Evolutionary conservation across 2,113 vertebrate genomes (phyloP), one percentile per base, ranked within the genome.

Genomic region (Eretmochelys imbricata): DNA sequence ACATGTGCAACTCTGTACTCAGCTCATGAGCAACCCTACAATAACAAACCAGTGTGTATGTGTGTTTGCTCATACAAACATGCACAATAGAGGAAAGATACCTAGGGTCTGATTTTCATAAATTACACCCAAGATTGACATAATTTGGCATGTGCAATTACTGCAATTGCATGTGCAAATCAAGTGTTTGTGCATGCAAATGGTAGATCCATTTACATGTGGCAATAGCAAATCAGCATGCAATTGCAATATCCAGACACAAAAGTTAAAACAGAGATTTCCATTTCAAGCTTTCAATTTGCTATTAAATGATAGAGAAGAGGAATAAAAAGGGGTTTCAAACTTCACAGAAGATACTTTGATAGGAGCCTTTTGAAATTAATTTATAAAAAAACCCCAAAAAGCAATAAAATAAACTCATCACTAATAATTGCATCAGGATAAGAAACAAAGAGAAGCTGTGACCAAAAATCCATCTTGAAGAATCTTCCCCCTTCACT

Each of bases 391-490:
- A 72, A 12, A 1, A 38, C 42, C 91, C 90, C 55, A 90, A 83
- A 83, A 12, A 88, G 10, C 8, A 87, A 38, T 65, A 87, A 59
- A 59, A 76, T 17, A 3, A 81, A 84, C 62, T 50, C 4, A 78
- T 84, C 0, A 5, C 85, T 85, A 96, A 89, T 3, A 82, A 94
- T 78, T 78, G 75, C 38, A 86, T 57, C 53, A 88, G 88, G 38
- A 5, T n/a, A 80, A 93, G 80, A 90, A 80, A 62, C 7, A 6
- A 57, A 86, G 29, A 76, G 38, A 87, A 69, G 17, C 1, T 82
- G 82, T 81, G 84, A 35, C 78, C 85, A 89, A 89, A 92, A 84
- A 27, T 88, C 55, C 27, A 85, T 95, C 80, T 94, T 76, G 79
- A 55, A 87, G 38, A 53, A 92, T 91, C 57, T 3, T 3, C 62